Evolutionary conservation across 2,113 vertebrate genomes (phyloP), one percentile per base, ranked within the genome.

Genomic region (Syngnathoides biaculeatus): DNA sequence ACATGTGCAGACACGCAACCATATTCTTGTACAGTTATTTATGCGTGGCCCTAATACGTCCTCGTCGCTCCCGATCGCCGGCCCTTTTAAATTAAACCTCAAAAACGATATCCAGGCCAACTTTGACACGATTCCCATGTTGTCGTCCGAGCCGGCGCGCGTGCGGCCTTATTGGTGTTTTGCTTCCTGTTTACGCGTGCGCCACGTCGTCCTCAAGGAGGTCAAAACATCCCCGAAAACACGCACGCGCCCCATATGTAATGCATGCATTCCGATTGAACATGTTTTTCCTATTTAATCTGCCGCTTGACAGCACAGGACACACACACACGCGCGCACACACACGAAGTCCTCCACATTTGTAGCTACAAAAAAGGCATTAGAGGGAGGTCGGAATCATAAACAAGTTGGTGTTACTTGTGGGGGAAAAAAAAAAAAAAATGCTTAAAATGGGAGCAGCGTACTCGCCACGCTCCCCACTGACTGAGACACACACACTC

Each of bases 371-470:
- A 47, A 13, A 65, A 39, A 68, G 19, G 45, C 53, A 48, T n/a
- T 15, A 67, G 47, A 65, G 14, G 24, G 43, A 69, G 62, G 60
- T 58, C 6, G 56, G 13, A 53, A 45, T 73, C 63, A 50, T 60
- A 47, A 68, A 58, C 40, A 35, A 62, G 27, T 27, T 73, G n/a
- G 59, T 70, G 64, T 71, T 76, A 62, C 39, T 55, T 40, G 17
- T 20, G 27, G 19, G n/a, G n/a, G 26, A 17, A 24, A 43, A 43
- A 43, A 62, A 1, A 62, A 74, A 69, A 64, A 67, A 63, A 61
- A 56, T 58, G 30, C 69, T 69, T 77, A 40, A 69, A 72, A 65
- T 48, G n/a, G 19, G 39, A 24, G 65, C 55, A 52, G 38, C 56
- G 67, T 26, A 26, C 38, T 56, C 5, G 5, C 11, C 13, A 8